Conservation (phyloP, 1,140 invertebrate genomes). For the Macrobrachium nipponense region DNA sequence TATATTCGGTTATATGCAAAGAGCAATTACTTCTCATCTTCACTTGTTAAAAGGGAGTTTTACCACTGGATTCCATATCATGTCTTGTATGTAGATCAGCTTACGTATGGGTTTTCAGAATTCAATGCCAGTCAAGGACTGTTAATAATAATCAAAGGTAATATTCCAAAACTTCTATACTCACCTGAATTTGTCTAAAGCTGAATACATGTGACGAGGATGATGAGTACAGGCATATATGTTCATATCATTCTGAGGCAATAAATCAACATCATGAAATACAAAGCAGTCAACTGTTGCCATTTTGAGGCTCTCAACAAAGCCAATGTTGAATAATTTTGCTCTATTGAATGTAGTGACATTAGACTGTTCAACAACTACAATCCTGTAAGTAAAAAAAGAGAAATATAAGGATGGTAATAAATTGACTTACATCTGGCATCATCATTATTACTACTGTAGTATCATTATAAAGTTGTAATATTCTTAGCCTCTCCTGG, state of each 20-base stretch:
- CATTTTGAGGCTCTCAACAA: constrained; percentile 76
- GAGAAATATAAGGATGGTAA: neutral
- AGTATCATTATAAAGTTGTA: neutral
- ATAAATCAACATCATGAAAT: constrained; percentile 94
- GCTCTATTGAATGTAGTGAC: constrained; percentile 89
- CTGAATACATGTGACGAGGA: constrained; percentile 94
- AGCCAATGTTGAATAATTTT: constrained; percentile 93
- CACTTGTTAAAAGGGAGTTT: too few relatives aligned
- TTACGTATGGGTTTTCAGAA: too few relatives aligned
- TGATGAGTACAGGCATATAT: constrained; percentile 83
- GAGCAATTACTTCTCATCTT: too few relatives aligned
- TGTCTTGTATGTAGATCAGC: too few relatives aligned
- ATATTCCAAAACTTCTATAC: neutral
- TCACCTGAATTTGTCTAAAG: constrained; percentile 85
- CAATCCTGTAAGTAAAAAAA: constrained; percentile 74
- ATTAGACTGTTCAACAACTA: constrained; percentile 89
- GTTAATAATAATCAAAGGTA: neutral
- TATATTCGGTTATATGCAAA: too few relatives aligned
- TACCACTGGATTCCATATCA: too few relatives aligned
- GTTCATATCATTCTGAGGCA: constrained; percentile 90
- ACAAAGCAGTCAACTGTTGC: constrained; percentile 82
- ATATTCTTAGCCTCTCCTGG: too few relatives aligned
- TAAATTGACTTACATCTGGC: neutral
- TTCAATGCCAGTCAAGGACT: neutral
- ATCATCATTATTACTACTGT: neutral